Conservation (phyloP, 2,113 vertebrate genomes). For the Aleadryas rufinucha region DNA sequence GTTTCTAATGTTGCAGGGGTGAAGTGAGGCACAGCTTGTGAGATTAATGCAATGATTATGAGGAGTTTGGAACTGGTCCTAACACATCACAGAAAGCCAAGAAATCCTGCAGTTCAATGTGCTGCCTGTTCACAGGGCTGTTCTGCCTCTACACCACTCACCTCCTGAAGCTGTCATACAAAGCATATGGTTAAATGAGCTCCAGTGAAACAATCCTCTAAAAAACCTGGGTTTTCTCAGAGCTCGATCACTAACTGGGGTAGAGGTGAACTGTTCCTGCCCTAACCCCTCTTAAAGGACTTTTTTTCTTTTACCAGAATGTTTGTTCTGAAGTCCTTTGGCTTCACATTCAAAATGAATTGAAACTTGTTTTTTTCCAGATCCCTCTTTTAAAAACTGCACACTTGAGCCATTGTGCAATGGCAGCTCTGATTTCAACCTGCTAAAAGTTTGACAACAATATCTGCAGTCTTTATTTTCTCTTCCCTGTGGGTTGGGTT, state of each 20-base stretch:
- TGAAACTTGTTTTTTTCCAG: background rate
- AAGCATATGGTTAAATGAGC: background rate
- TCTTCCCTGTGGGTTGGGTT: background rate
- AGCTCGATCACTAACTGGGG: background rate
- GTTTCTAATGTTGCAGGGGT: background rate
- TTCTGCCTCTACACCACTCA: background rate
- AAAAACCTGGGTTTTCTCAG: background rate
- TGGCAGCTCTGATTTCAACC: constrained; percentile 11
- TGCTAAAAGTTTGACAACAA: background rate
- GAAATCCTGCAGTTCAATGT: background rate
- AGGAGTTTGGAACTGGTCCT: background rate
- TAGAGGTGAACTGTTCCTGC: background rate
- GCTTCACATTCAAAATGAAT: constrained; percentile 4
- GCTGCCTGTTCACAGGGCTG: background rate
- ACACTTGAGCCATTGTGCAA: background rate
- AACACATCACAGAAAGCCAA: background rate
- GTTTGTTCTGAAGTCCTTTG: background rate
- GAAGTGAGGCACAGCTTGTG: background rate
- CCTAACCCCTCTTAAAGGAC: background rate
- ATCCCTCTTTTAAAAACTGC: background rate
- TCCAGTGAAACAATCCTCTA: background rate
- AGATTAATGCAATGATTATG: background rate
- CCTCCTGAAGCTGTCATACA: background rate
- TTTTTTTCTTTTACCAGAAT: background rate
- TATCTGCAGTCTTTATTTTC: background rate